Conservation (phyloP, 2,888 invertebrate genomes). For the Autographa gamma region DNA sequence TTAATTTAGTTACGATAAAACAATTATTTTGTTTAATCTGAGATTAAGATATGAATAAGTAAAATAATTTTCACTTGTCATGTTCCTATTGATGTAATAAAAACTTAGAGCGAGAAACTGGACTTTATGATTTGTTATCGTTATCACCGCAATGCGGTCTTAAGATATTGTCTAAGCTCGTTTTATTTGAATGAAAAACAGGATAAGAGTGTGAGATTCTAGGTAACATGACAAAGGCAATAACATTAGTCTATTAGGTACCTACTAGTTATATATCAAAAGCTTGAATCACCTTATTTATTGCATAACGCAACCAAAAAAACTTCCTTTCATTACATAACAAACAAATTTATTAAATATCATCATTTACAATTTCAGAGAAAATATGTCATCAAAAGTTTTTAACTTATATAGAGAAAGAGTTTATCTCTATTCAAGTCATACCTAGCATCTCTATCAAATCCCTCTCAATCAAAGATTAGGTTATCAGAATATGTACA, state of each 20-base stretch:
- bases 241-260: neutral
- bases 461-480: too few relatives aligned
- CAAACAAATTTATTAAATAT: too few relatives aligned
- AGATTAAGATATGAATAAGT: neutral
- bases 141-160: neutral
- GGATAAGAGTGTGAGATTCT: neutral
- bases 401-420: too few relatives aligned
- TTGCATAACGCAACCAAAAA: too few relatives aligned
- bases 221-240: neutral
- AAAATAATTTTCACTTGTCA: neutral
- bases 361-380: too few relatives aligned
- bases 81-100: neutral
- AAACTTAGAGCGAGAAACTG: neutral
- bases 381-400: too few relatives aligned
- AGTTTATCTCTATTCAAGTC: too few relatives aligned
- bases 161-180: neutral
- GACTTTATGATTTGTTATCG: neutral
- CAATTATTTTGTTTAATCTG: neutral
- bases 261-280: too few relatives aligned
- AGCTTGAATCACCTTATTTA: too few relatives aligned
- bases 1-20: neutral
- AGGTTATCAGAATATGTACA: too few relatives aligned
- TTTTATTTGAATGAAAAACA: neutral
- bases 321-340: too few relatives aligned
- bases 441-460: too few relatives aligned